Percentiles rank a stretch among this genome's conserved stretches.
Conservation (phyloP, 2,113 vertebrate species). For the Amphiprion percula region DNA sequence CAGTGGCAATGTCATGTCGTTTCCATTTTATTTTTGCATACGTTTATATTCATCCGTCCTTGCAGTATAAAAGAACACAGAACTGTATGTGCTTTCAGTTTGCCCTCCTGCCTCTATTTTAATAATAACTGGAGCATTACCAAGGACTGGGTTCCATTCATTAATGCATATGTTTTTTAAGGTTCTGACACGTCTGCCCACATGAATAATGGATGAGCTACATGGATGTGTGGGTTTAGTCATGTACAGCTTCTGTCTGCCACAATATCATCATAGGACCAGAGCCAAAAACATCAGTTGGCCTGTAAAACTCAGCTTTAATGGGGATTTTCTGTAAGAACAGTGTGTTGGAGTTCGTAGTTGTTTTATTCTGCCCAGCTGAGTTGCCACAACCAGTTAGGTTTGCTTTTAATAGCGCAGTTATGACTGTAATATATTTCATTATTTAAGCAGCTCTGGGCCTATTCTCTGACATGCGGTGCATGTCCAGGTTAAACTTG, state of each 20-base stretch:
- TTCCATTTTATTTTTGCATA: background rate
- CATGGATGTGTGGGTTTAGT: background rate
- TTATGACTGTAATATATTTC: constrained; percentile 20
- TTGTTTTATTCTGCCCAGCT: constrained; percentile 16
- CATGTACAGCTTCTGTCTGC: constrained; percentile 1
- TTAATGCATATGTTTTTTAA: background rate
- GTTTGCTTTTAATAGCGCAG: constrained; percentile 17
- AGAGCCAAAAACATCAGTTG: constrained; percentile 18
- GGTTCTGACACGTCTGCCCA: background rate
- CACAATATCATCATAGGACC: background rate
- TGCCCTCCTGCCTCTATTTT: background rate
- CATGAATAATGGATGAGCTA: constrained; percentile 18
- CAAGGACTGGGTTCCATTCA: background rate
- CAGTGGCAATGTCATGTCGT: background rate
- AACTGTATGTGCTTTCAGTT: background rate
- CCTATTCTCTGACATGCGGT: constrained; percentile 6
- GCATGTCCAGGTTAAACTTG: constrained; percentile 2
- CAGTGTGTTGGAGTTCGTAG: background rate
- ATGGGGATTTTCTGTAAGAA: background rate
- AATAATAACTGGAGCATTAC: background rate
- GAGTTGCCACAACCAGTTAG: background rate
- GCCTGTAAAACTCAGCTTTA: background rate
- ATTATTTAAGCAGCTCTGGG: background rate
- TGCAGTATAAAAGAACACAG: background rate
- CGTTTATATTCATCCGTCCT: background rate